Evolutionary conservation across 2,888 invertebrate species (phyloP).

Genomic region (Sminthurinus aureus): DNA sequence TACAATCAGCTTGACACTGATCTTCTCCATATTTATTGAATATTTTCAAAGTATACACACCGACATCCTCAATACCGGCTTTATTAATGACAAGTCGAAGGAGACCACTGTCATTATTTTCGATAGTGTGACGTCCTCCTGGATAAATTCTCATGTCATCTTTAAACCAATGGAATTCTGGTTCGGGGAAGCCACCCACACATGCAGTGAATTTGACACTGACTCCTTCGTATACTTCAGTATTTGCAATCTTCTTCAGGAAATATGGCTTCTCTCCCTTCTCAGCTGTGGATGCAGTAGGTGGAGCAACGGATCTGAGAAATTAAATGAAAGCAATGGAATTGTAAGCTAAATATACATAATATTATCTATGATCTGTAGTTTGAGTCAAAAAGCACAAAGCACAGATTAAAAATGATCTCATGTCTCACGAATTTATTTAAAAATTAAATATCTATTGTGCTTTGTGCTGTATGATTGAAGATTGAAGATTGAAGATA

Average conservation of each 20-base stretch:
- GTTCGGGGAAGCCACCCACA: slow-evolving; percentile 84
- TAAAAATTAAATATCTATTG: slow-evolving; percentile 65
- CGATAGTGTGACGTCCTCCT: slow-evolving; percentile 75
- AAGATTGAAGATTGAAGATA: neutral
- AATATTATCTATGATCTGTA: neutral
- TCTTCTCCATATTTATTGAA: slow-evolving; percentile 86
- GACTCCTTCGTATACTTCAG: slow-evolving; percentile 86
- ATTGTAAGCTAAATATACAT: neutral
- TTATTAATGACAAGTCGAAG: slow-evolving; percentile 79
- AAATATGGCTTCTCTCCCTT: slow-evolving; percentile 79
- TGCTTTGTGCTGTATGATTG: too few species aligned
- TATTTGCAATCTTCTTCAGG: slow-evolving; percentile 87
- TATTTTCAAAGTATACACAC: slow-evolving; percentile 82
- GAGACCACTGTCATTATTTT: slow-evolving; percentile 82
- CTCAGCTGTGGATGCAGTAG: neutral
- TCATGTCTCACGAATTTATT: neutral
- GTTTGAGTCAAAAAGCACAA: too few species aligned
- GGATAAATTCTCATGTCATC: slow-evolving; percentile 81
- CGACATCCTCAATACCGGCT: slow-evolving; percentile 73
- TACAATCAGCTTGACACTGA: slow-evolving; percentile 78
- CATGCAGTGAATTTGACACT: slow-evolving; percentile 94
- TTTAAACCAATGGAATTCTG: slow-evolving; percentile 84
- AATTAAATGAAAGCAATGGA: too few species aligned
- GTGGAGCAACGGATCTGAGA: neutral
- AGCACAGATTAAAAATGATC: too few species aligned